A percentile compares a stretch with the other conserved stretches of the same genome.
Conservation (phyloP, 2,797 vertebrate species). For the Coranthus polyacanthus region DNA sequence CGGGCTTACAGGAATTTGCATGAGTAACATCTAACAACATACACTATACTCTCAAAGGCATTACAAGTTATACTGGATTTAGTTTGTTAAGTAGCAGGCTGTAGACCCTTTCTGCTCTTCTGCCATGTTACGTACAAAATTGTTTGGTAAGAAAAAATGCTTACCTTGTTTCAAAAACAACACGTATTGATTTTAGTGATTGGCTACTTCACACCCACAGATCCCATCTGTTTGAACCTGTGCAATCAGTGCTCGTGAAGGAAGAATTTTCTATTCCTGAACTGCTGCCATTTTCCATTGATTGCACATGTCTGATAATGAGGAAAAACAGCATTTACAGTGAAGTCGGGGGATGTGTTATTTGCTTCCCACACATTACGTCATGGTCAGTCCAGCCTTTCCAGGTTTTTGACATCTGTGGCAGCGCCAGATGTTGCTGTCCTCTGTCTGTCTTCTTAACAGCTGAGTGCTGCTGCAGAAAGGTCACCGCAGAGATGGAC, state of each 20-base stretch:
- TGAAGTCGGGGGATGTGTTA: constrained; percentile 50
- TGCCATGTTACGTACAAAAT: constrained; percentile 23
- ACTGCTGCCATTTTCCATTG: constrained; percentile 71
- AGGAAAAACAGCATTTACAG: constrained; percentile 61
- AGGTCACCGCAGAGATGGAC: constrained; percentile 71
- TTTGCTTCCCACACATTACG: constrained; percentile 61
- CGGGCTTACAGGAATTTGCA: constrained; percentile 48
- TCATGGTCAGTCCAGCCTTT: constrained; percentile 54
- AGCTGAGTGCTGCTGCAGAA: constrained; percentile 66
- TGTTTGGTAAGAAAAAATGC: constrained; percentile 58
- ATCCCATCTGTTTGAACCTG: constrained; percentile 73
- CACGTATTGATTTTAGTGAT: constrained; percentile 76
- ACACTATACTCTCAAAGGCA: not conserved
- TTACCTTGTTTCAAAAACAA: constrained; percentile 45
- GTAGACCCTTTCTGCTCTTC: constrained; percentile 8
- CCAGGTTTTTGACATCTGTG: constrained; percentile 71
- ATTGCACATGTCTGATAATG: constrained; percentile 77
- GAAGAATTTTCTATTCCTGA: constrained; percentile 67
- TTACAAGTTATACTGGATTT: constrained; percentile 9
- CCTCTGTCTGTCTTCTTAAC: constrained; percentile 61
- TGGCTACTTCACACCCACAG: constrained; percentile 77
- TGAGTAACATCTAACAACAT: constrained; percentile 39
- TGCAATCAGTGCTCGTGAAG: constrained; percentile 70
- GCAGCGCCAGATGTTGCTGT: constrained; percentile 73
- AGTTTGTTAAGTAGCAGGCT: constrained; percentile 13